Percentiles rank a stretch among this genome's conserved stretches.
phyloP scores from a whole-genome alignment of 30 jellyfish, hydroid and myxozoan genomes.

The Hydra vulgaris region DNA sequence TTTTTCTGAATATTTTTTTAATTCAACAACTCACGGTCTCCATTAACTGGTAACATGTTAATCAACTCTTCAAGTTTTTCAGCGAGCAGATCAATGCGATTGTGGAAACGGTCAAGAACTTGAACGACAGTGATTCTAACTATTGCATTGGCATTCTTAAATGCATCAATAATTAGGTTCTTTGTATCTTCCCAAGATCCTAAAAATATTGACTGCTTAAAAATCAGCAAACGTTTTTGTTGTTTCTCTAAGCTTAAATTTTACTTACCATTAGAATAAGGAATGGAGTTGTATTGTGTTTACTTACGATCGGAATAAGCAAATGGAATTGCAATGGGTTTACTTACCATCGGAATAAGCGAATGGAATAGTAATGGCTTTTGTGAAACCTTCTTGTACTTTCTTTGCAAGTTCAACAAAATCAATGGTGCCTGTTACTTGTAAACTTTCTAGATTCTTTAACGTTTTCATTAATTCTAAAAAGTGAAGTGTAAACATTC shows the following conservation, averaged over 20 bases:
- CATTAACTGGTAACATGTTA: neutral
- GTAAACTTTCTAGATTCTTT: neutral
- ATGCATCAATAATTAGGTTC: neutral
- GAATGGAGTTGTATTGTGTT: neutral
- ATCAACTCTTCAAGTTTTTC: neutral
- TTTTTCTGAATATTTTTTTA: neutral
- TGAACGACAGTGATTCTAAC: neutral
- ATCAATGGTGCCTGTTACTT: neutral
- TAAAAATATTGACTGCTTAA: too few species aligned
- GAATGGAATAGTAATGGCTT: neutral
- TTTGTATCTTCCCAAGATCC: neutral
- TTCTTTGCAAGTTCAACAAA: neutral
- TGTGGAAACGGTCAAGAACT: conserved; percentile 12
- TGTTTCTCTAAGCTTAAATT: too few species aligned
- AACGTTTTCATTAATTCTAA: conserved; percentile 8
- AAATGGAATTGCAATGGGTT: neutral
- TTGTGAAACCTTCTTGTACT: conserved; percentile 1
- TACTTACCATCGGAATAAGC: conserved; percentile 1
- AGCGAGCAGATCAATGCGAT: conserved; percentile 1
- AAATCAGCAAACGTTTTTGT: too few species aligned
- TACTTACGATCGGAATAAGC: neutral
- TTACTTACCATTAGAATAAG: too few species aligned
- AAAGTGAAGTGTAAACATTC: neutral
- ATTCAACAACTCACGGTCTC: conserved; percentile 11
- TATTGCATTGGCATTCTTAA: neutral